These are phyloP conservation scores for Barbus barbus DNA, from an alignment of 2,113 vertebrate species.

Conservation along the genomic window DNA sequence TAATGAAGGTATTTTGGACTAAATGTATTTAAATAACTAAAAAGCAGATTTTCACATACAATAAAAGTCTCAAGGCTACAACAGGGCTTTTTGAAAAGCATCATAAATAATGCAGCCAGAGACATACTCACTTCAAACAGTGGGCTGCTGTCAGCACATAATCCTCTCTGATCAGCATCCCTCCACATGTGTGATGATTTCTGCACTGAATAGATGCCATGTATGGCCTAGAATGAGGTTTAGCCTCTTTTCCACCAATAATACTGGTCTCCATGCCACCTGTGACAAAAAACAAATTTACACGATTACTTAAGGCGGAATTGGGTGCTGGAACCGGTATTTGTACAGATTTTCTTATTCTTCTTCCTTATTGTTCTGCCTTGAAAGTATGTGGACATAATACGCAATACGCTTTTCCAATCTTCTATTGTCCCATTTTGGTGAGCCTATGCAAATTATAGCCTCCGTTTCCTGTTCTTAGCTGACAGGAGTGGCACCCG, in stretches of 20 bases:
- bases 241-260: constrained; percentile 72
- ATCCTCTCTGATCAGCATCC: constrained; percentile 66
- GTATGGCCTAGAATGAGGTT: constrained; percentile 80
- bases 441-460: no score
- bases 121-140: constrained; percentile 55
- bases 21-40: neutral
- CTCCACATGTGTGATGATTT: constrained; percentile 56
- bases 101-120: neutral
- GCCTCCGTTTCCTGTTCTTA: no score
- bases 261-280: constrained; percentile 69
- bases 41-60: neutral
- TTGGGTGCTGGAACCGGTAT: no score
- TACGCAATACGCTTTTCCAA: no score
- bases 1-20: no score
- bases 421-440: no score
- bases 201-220: constrained; percentile 72
- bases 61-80: no score
- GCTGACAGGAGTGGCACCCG: no score
- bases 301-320: neutral
- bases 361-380: no score
- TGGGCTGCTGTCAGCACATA: constrained; percentile 71
- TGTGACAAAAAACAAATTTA: constrained; percentile 41
- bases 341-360: no score
- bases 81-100: neutral
- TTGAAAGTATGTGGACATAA: no score